A percentile compares a stretch with the other conserved stretches of the same genome.
These are phyloP conservation scores for Muscina levida DNA, from an alignment of 2,888 invertebrate species.

Conservation along the genomic window DNA sequence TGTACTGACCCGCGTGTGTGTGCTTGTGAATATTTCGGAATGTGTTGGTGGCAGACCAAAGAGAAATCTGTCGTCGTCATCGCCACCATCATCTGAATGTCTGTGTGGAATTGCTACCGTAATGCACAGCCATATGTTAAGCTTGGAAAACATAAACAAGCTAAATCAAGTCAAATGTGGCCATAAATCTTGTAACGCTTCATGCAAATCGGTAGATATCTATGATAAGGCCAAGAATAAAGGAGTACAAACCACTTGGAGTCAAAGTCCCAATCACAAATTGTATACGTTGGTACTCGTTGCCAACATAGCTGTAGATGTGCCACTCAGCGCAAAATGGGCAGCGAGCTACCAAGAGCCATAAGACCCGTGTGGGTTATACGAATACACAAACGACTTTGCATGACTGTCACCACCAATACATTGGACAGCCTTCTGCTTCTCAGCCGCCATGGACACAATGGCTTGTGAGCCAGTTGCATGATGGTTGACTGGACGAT, in stretches of 20 bases:
- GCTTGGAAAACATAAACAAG: conserved; percentile 76
- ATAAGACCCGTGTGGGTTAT: too few relatives aligned
- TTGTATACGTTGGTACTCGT: too few relatives aligned
- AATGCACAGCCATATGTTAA: conserved; percentile 74
- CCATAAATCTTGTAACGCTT: conserved; percentile 74
- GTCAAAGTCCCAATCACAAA: not conserved
- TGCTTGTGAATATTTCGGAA: not conserved
- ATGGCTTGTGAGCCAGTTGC: too few relatives aligned
- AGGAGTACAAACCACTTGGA: conserved; percentile 20
- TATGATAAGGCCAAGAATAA: conserved; percentile 53
- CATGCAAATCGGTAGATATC: conserved; percentile 66
- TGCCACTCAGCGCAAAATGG: too few relatives aligned
- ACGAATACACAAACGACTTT: too few relatives aligned
- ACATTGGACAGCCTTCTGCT: not conserved
- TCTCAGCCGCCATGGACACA: too few relatives aligned
- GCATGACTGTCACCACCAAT: conserved; percentile 57
- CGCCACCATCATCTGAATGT: conserved; percentile 24
- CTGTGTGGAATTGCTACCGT: conserved; percentile 62
- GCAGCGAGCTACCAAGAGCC: too few relatives aligned
- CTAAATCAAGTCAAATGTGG: conserved; percentile 78
- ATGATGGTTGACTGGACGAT: not conserved
- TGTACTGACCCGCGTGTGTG: not conserved
- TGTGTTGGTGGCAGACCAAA: not conserved
- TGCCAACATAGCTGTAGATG: too few relatives aligned
- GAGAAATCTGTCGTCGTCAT: conserved; percentile 19